A percentile compares a stretch with the other conserved stretches of the same genome.
Evolutionary conservation across 2,797 vertebrate genomes (phyloP).

Genomic region (Falco berigora): DNA sequence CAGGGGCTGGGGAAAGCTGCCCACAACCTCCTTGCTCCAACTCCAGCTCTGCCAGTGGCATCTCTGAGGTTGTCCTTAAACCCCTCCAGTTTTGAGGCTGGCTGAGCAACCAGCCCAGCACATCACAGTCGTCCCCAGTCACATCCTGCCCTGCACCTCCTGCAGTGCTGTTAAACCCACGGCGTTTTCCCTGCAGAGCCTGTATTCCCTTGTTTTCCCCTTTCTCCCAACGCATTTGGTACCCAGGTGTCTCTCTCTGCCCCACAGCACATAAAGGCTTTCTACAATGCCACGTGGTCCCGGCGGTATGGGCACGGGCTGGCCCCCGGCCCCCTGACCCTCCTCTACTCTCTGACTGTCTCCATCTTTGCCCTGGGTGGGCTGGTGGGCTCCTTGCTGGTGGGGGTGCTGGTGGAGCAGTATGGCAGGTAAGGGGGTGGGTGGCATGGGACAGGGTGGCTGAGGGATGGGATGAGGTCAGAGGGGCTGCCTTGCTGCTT

Average conservation of each 20-base stretch:
- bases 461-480: not conserved
- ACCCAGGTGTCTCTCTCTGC: not conserved
- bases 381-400: conserved; percentile 79
- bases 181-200: accelerated
- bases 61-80: not conserved
- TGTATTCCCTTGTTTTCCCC: not conserved
- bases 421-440: conserved; percentile 79
- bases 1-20: not conserved
- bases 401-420: conserved; percentile 79
- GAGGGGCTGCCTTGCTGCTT: conserved; percentile 50
- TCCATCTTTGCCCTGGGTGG: conserved; percentile 88
- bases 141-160: not conserved
- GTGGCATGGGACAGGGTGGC: not conserved
- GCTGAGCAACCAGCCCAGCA: not conserved
- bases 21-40: not conserved
- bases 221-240: not conserved
- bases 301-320: conserved; percentile 62
- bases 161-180: not conserved
- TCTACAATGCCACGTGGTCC: conserved; percentile 83
- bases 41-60: not conserved
- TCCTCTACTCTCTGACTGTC: conserved; percentile 86
- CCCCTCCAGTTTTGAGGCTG: not conserved
- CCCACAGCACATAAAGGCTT: conserved; percentile 84
- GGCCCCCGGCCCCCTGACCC: conserved; percentile 64
- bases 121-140: not conserved